Evolutionary conservation across 2,113 vertebrate species (phyloP).

Genomic region (Pteropus alecto): DNA sequence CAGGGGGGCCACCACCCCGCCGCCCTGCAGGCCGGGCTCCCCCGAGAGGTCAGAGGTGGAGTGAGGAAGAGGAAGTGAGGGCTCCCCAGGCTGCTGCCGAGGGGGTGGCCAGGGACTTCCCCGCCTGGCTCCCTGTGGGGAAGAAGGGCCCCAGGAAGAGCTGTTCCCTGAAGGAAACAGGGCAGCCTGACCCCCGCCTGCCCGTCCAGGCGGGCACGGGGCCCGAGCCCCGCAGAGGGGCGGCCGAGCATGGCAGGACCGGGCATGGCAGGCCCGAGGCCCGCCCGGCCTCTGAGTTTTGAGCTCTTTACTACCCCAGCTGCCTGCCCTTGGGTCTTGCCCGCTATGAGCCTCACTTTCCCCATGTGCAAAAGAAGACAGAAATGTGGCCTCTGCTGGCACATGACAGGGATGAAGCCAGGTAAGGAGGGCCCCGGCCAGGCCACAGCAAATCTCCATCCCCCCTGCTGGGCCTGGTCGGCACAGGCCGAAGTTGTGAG

Average conservation of each 20-base stretch:
- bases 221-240: background rate
- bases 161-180: background rate
- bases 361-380: background rate
- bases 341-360: background rate
- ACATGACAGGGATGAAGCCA: background rate
- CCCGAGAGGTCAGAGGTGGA: background rate
- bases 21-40: background rate
- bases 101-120: background rate
- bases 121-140: background rate
- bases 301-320: background rate
- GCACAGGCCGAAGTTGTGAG: background rate
- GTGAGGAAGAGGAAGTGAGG: slow-evolving; percentile 15
- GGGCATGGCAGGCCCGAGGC: background rate
- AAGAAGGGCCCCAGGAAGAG: background rate
- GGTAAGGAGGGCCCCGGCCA: background rate
- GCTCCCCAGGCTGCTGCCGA: background rate
- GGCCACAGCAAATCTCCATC: accelerated
- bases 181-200: accelerated
- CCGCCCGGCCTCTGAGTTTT: background rate
- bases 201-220: accelerated
- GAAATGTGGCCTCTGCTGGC: background rate
- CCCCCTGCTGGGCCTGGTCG: no score
- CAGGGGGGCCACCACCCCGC: no score
- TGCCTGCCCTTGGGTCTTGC: no score
- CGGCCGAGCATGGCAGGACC: background rate